phyloP scores from a whole-genome alignment of 2,113 vertebrate genomes.

The Bettongia penicillata region DNA sequence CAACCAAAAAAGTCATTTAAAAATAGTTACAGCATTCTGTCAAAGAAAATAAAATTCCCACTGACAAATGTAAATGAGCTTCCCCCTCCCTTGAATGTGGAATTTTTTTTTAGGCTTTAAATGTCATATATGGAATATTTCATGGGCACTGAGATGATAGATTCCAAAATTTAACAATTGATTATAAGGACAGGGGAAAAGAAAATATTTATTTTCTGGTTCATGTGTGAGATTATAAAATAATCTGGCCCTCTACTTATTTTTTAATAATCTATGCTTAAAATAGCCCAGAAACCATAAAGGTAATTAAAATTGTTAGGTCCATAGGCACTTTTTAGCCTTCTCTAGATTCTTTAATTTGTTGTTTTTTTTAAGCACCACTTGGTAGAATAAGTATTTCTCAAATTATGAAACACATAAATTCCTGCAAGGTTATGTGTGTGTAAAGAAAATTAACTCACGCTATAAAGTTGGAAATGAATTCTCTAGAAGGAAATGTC shows the following conservation, averaged over 20 bases:
- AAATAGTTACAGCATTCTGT: conserved; percentile 39
- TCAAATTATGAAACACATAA: conserved; percentile 28
- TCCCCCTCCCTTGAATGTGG: not conserved
- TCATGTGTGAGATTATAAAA: not conserved
- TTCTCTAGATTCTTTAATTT: not conserved
- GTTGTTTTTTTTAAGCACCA: not conserved
- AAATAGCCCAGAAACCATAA: not conserved
- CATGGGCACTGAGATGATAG: conserved; percentile 9
- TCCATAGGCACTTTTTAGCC: not conserved
- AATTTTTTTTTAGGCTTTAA: conserved; percentile 6
- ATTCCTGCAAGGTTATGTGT: not conserved
- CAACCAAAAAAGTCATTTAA: conserved; percentile 18
- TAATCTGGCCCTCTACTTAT: not conserved
- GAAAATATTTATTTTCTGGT: not conserved
- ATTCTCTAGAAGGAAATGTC: not conserved
- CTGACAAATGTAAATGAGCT: conserved; percentile 43
- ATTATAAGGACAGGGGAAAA: conserved; percentile 5
- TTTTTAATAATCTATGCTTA: conserved; percentile 17
- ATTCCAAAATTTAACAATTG: conserved; percentile 36
- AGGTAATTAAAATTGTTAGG: not conserved
- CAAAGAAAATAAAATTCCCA: conserved; percentile 25
- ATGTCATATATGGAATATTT: conserved; percentile 34
- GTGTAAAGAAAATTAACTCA: not conserved
- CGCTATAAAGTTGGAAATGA: not conserved
- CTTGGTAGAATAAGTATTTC: conserved; percentile 4